phyloP scores from a whole-genome alignment of 2,797 vertebrate genomes.

The Acipenser oxyrinchus region DNA sequence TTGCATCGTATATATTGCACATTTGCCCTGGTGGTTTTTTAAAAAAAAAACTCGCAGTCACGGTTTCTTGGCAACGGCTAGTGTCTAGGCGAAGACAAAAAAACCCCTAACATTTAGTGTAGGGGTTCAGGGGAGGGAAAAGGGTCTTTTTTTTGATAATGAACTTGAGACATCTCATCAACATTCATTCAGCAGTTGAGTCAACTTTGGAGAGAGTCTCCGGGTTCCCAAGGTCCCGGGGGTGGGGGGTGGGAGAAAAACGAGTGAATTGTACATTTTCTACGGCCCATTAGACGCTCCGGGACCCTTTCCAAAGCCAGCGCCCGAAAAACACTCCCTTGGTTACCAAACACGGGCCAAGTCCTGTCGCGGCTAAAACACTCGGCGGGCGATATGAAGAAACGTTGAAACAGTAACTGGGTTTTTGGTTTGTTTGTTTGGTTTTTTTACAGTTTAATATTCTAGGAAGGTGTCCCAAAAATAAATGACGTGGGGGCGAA shows the following conservation, averaged over 20 bases:
- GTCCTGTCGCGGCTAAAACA: slow-evolving; percentile 25
- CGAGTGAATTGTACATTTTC: slow-evolving; percentile 51
- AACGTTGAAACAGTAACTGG: slow-evolving; percentile 50
- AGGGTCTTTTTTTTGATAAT: slow-evolving; percentile 56
- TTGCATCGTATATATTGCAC: slow-evolving; percentile 27
- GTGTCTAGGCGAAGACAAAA: slow-evolving; percentile 11
- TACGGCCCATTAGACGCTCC: slow-evolving; percentile 57
- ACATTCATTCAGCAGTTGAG: slow-evolving; percentile 59
- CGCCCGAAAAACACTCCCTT: slow-evolving; percentile 37
- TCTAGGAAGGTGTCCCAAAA: slow-evolving; percentile 55
- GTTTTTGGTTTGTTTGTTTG: slow-evolving; percentile 26
- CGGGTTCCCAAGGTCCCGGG: slow-evolving; percentile 62
- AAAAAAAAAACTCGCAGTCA: slow-evolving; percentile 36
- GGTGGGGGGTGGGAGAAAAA: slow-evolving; percentile 35
- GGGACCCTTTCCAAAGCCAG: slow-evolving; percentile 48
- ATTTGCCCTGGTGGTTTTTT: neutral
- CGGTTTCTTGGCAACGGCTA: slow-evolving; percentile 27
- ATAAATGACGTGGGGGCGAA: slow-evolving; percentile 23
- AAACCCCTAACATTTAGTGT: slow-evolving; percentile 16
- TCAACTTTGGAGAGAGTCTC: slow-evolving; percentile 54
- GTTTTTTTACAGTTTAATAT: slow-evolving; percentile 38
- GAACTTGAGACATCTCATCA: slow-evolving; percentile 73
- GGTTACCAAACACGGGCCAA: slow-evolving; percentile 49
- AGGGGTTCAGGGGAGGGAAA: slow-evolving; percentile 25
- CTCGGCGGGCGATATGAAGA: slow-evolving; percentile 24